Evolutionary conservation across 2,797 vertebrate genomes (phyloP).

Genomic region (Tragopan temminckii): DNA sequence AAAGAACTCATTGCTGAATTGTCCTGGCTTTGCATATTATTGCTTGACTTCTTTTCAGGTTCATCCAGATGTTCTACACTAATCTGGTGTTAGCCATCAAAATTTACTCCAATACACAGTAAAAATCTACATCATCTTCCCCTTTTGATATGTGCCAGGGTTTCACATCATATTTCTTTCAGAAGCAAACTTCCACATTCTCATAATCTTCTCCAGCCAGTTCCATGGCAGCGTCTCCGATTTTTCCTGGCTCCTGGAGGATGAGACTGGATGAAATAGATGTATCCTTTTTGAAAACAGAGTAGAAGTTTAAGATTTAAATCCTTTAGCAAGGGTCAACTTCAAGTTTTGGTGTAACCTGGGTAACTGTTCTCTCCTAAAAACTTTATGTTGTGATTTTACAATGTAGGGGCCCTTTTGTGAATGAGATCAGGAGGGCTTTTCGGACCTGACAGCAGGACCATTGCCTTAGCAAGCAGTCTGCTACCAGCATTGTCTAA

Average conservation of each 20-base stretch:
- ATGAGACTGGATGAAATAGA: background rate
- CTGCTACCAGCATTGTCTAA: background rate
- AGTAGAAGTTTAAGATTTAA: background rate
- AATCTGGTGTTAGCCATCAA: background rate
- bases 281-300: background rate
- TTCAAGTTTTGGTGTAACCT: background rate
- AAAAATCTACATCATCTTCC: background rate
- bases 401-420: background rate
- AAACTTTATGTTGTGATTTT: background rate
- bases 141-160: background rate
- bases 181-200: fast-evolving
- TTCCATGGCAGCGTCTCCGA: fast-evolving
- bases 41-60: background rate
- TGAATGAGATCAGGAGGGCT: background rate
- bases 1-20: background rate
- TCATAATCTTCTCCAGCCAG: background rate
- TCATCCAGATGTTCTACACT: background rate
- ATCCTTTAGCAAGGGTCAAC: background rate
- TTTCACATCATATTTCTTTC: background rate
- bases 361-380: background rate
- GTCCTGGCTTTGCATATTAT: background rate
- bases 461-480: background rate
- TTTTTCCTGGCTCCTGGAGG: background rate
- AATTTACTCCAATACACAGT: background rate
- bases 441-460: background rate